Conservation (phyloP, 1,140 invertebrate genomes). For the Charaxes varanes region DNA sequence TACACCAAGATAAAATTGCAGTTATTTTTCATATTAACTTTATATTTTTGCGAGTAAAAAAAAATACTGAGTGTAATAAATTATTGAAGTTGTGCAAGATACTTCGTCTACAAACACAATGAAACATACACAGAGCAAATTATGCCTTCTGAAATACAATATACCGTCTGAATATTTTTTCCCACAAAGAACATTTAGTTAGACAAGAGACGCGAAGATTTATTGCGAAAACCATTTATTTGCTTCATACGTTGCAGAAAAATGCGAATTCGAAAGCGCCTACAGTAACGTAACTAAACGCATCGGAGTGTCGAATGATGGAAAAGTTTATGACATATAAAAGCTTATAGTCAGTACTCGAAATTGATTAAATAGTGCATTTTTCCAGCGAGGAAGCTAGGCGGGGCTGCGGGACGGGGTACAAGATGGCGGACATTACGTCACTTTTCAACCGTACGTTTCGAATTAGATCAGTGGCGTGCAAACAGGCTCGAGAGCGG, state of each 20-base stretch:
- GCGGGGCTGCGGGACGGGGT: constrained; percentile 41
- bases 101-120: too few relatives aligned
- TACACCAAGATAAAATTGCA: too few relatives aligned
- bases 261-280: not conserved
- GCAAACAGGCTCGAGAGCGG: constrained; percentile 28
- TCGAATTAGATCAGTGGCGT: constrained; percentile 65
- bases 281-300: not conserved
- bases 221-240: too few relatives aligned
- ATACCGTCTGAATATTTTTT: too few relatives aligned
- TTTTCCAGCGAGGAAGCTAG: constrained; percentile 54
- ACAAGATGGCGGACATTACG: constrained; percentile 61
- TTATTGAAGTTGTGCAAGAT: too few relatives aligned
- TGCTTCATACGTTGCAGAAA: not conserved
- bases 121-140: too few relatives aligned
- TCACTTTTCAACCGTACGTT: constrained; percentile 60
- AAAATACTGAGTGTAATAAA: too few relatives aligned
- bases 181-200: too few relatives aligned
- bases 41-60: too few relatives aligned
- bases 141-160: too few relatives aligned
- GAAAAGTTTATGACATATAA: constrained; percentile 1
- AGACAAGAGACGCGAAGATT: too few relatives aligned
- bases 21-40: too few relatives aligned
- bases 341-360: constrained; percentile 6
- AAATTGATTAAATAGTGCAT: constrained; percentile 47
- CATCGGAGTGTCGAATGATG: not conserved